Evolutionary conservation across 1,140 invertebrate species (phyloP).

Genomic region (Lordiphosa collinella): DNA sequence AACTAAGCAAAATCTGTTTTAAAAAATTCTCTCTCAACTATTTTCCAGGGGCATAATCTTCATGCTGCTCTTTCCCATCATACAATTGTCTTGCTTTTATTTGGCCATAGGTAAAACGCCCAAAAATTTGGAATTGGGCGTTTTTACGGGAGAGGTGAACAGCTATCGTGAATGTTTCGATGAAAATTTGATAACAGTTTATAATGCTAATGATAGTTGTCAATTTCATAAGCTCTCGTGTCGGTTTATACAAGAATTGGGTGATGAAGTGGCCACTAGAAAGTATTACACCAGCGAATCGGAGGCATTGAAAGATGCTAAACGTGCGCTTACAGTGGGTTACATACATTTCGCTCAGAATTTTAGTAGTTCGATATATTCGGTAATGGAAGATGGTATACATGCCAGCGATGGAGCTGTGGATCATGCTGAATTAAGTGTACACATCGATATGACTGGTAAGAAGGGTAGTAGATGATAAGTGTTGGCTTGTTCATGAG

Average conservation of each 20-base stretch:
- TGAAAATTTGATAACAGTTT: conserved; percentile 54
- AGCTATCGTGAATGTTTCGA: conserved; percentile 70
- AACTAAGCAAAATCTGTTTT: not conserved
- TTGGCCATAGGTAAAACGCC: conserved; percentile 89
- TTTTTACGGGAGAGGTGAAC: conserved; percentile 87
- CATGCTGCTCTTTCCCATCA: conserved; percentile 88
- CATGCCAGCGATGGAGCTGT: conserved; percentile 80
- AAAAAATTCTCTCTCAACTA: conserved; percentile 12
- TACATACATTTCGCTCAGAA: conserved; percentile 87
- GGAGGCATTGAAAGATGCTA: conserved; percentile 83
- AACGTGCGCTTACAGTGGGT: conserved; percentile 84
- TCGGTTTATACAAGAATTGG: conserved; percentile 81
- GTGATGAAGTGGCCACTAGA: conserved; percentile 78
- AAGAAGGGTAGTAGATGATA: not conserved
- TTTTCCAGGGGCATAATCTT: conserved; percentile 87
- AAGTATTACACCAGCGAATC: conserved; percentile 58
- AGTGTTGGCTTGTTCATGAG: not conserved
- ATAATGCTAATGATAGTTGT: conserved; percentile 75
- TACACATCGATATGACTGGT: conserved; percentile 80
- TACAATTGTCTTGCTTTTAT: conserved; percentile 91
- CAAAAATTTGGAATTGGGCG: conserved; percentile 84
- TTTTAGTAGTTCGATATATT: conserved; percentile 85
- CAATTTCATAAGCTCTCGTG: conserved; percentile 82
- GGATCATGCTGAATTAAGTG: conserved; percentile 82
- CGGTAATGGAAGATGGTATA: conserved; percentile 82